These are phyloP conservation scores for Dasypus novemcinctus DNA, from an alignment of 2,113 vertebrate genomes.

Conservation along the genomic window DNA sequence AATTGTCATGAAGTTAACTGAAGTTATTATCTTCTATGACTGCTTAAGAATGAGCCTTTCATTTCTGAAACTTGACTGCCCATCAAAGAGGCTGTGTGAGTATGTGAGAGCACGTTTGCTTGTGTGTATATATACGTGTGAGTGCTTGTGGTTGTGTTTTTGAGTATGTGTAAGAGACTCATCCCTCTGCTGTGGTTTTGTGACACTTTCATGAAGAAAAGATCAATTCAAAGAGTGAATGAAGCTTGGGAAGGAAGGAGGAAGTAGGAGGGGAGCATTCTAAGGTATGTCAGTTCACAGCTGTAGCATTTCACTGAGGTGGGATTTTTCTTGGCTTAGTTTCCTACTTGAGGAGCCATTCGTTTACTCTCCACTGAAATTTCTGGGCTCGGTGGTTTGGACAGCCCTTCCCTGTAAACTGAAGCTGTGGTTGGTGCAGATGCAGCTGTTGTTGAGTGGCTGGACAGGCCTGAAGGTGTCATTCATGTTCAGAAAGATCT, in stretches of 20 bases:
- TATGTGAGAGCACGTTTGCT: not conserved
- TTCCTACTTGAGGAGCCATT: constrained; percentile 97
- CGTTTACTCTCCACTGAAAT: constrained; percentile 99
- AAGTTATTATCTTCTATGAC: constrained; percentile 82
- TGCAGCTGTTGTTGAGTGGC: constrained; percentile 97
- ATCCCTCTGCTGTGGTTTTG: constrained; percentile 77
- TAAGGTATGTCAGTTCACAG: constrained; percentile 82
- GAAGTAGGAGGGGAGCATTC: constrained; percentile 81
- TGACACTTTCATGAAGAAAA: constrained; percentile 81
- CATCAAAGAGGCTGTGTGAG: constrained; percentile 71
- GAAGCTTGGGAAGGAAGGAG: constrained; percentile 74
- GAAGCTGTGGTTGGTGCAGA: constrained; percentile 99
- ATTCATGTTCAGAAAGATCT: constrained; percentile 99
- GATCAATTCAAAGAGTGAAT: constrained; percentile 85
- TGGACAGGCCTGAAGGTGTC: constrained; percentile 98
- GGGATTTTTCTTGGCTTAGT: constrained; percentile 79
- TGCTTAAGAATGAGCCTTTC: constrained; percentile 77
- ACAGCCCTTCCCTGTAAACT: constrained; percentile 99
- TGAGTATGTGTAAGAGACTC: constrained; percentile 34
- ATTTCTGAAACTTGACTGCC: constrained; percentile 74
- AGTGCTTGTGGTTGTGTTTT: not conserved
- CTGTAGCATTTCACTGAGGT: constrained; percentile 81
- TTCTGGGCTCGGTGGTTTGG: constrained; percentile 99
- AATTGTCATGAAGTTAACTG: constrained; percentile 83
- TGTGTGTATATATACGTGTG: not conserved